phyloP scores from a whole-genome alignment of 2,888 invertebrate genomes.

The Monochamus alternatus region DNA sequence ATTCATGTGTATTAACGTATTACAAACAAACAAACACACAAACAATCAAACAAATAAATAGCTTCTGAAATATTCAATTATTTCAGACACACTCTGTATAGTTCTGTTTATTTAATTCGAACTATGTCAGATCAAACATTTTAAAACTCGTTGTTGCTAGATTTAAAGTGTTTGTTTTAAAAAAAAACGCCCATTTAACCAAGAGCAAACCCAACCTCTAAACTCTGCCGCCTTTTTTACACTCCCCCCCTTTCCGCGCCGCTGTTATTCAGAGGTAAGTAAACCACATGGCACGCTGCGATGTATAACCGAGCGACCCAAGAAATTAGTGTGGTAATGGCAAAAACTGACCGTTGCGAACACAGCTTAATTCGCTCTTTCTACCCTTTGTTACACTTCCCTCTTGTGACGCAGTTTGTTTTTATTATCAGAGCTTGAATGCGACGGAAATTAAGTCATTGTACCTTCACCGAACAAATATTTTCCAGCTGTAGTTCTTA shows the following conservation, averaged over 20 bases:
- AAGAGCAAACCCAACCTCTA: too few relatives aligned
- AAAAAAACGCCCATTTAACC: too few relatives aligned
- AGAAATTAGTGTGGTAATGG: conserved; percentile 5
- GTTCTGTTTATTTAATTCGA: too few relatives aligned
- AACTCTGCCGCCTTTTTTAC: too few relatives aligned
- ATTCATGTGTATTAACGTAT: too few relatives aligned
- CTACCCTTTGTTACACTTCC: not conserved
- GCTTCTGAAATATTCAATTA: too few relatives aligned
- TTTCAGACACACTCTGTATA: too few relatives aligned
- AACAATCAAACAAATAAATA: too few relatives aligned
- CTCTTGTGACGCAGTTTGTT: not conserved
- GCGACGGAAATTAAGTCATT: not conserved
- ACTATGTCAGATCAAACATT: too few relatives aligned
- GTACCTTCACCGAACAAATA: not conserved
- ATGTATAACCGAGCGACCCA: conserved; percentile 7
- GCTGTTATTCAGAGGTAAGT: conserved; percentile 13
- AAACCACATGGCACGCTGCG: conserved; percentile 8
- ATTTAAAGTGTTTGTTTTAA: too few relatives aligned
- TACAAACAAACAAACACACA: too few relatives aligned
- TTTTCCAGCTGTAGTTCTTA: not conserved
- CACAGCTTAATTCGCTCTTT: conserved; percentile 4
- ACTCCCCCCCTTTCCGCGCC: not conserved
- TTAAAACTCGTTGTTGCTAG: too few relatives aligned
- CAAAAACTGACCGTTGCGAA: conserved; percentile 15
- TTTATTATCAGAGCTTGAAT: not conserved